Conservation (phyloP, 2,113 vertebrate genomes). For the Cichladusa arquata region DNA sequence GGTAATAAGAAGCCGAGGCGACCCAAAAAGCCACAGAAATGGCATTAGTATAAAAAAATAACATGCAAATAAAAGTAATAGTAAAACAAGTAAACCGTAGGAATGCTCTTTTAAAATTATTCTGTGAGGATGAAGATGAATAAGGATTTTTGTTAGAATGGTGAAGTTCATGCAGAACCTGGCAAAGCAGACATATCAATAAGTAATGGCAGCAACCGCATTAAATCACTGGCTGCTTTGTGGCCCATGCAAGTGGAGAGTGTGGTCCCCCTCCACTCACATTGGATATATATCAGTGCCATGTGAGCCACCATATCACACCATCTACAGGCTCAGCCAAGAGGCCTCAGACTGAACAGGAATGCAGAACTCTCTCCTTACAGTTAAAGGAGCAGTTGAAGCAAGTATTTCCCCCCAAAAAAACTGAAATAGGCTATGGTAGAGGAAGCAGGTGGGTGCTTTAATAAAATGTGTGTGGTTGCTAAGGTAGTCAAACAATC, state of each 20-base stretch:
- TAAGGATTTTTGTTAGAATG: not conserved
- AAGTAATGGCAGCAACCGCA: not conserved
- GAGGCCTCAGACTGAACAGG: not conserved
- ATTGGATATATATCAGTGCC: not conserved
- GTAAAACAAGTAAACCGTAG: not conserved
- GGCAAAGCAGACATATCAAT: not conserved
- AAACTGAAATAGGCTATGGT: not conserved
- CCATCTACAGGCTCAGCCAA: not conserved
- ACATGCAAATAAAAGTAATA: not conserved
- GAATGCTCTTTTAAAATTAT: not conserved
- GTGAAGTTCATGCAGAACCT: not conserved
- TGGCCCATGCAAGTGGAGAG: not conserved
- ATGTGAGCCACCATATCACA: not conserved
- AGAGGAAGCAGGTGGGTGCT: not conserved
- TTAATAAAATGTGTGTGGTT: not conserved
- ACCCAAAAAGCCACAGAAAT: not conserved
- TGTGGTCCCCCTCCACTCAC: not conserved
- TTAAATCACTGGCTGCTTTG: not conserved
- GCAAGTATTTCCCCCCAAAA: not conserved
- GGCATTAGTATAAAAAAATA: not conserved
- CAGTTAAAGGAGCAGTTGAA: not conserved
- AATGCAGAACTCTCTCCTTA: constrained; percentile 13
- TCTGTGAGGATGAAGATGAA: not conserved
- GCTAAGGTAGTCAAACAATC: not conserved
- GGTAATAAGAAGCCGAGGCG: not conserved